Evolutionary conservation across 2,797 vertebrate genomes (phyloP), one percentile per base, ranked within the genome.

Genomic region (Malurus leucopterus): DNA sequence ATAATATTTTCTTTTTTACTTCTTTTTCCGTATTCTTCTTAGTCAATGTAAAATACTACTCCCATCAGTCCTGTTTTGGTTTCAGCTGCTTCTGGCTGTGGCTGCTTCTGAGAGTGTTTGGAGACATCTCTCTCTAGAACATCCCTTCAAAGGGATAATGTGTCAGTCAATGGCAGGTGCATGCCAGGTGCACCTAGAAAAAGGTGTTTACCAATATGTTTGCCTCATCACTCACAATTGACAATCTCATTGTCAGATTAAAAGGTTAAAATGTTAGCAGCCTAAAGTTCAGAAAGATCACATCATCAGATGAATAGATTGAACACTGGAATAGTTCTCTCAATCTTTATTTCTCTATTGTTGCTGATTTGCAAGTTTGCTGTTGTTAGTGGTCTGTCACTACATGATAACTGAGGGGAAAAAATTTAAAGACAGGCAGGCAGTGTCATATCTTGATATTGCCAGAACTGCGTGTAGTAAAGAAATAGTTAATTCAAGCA

Each of bases 251-350:
- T 80, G 68, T 85, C 71, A 80, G 58, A 89, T 93, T 67, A 71
- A 87, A 92, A 82, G 68, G 16, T 87, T 91, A 78, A 87, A 92
- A 82, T 64, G 16, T 87, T 91, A 78, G 34, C 62, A 75, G 20
- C 22, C 68, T 77, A 32, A 72, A 72, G 62, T 64, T 81, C 76
- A 83, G 26, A 86, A 63, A 43, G 50, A 82, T 40, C 1, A 0
- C 49, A n/a, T 72, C 29, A 32, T 58, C 74, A 88, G 26, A 61
- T 80, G 21, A 84, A 82, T 22, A 71, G 30, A 46, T 59, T 49
- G 36, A 26, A 13, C 71, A 63, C 34, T 40, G 47, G 44, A 49
- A 61, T 43, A 53, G 13, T 71, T 87, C 22, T 77, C 30, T 43
- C 59, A 51, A 15, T 77, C 32, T 80, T 67, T 47, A 11, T 67